Evolutionary conservation across 2,888 invertebrate genomes (phyloP), one percentile per base, ranked within the genome.

Genomic region (Enchytraeus crypticus): DNA sequence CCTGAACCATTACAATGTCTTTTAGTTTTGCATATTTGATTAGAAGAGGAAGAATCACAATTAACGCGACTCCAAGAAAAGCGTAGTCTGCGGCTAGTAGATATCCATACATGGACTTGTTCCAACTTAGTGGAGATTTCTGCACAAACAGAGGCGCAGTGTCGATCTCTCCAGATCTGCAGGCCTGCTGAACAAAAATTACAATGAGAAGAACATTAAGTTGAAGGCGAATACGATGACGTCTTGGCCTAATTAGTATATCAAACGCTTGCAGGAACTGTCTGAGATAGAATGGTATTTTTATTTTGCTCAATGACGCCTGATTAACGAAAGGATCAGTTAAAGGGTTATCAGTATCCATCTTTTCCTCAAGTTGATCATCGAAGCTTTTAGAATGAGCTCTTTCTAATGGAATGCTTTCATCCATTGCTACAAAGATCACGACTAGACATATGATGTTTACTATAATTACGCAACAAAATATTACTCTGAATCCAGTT

Each of bases 161-260:
- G 62, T 78, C 78, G 57, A 72, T 71, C 60, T 78, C 77, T 1
- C 78, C 78, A 0, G 76, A 73, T 59, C 77, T 76, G 56, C 74
- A 74, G 4, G 71, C 66, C 61, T 75, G 65, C 23, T 64, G 65
- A 27, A 71, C 45, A 11, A 75, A 57, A 21, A 75, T 70, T 1
- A 71, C 61, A 8, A 72, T 26, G 51, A 76, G 72, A 21, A 76
- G 61, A 21, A 71, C 58, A 18, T 74, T 53, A 5, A 77, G 67
- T n/a, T 73, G 66, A 3, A 34, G 57, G 21, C 74, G 62, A 76
- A 72, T 0, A 74, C 70, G 29, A 60, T 51, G 54, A 61, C 57
- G 34, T 74, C 66, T 33, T 66, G 69, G 11, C 70, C 64, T 11
- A 64, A 61, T 57, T 74, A 72, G 56, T 74, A 71, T 18, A 14